phyloP scores from a whole-genome alignment of 2,888 invertebrate genomes.

The Spisula subtruncata region DNA sequence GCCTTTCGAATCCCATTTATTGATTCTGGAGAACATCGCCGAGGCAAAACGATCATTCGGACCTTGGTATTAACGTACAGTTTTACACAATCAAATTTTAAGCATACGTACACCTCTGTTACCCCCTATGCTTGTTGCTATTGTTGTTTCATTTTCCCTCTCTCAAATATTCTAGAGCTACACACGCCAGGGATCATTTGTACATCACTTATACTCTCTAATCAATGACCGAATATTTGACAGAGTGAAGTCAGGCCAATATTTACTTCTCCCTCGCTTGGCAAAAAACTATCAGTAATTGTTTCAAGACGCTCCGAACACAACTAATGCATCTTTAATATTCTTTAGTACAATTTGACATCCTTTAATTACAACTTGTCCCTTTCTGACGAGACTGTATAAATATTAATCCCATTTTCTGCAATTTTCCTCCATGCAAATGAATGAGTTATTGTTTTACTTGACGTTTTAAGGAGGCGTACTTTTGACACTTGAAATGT shows the following conservation, averaged over 20 bases:
- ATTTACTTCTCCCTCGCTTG: not conserved
- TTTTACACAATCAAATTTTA: not conserved
- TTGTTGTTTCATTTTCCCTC: not conserved
- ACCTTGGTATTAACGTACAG: too few species aligned
- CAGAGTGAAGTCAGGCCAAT: conserved; percentile 12
- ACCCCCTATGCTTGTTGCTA: not conserved
- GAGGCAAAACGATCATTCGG: too few species aligned
- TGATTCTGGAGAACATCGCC: too few species aligned
- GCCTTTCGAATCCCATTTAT: too few species aligned
- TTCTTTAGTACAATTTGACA: conserved; percentile 44
- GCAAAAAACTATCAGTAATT: conserved; percentile 24
- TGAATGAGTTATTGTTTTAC: conserved; percentile 45
- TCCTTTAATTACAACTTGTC: conserved; percentile 44
- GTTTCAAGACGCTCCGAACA: conserved; percentile 2
- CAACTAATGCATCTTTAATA: conserved; percentile 56
- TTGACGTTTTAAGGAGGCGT: conserved; percentile 31
- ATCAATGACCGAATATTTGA: conserved; percentile 8
- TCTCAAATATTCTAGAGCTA: not conserved
- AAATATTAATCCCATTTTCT: conserved; percentile 53
- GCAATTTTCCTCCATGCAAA: conserved; percentile 23
- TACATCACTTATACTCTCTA: not conserved
- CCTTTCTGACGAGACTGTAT: conserved; percentile 38
- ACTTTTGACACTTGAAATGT: conserved; percentile 27
- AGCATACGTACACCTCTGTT: not conserved
- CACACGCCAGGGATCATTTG: not conserved